A percentile compares a stretch with the other conserved stretches of the same genome.
Evolutionary conservation across 1,140 invertebrate genomes (phyloP).

Genomic region (Triops cancriformis): DNA sequence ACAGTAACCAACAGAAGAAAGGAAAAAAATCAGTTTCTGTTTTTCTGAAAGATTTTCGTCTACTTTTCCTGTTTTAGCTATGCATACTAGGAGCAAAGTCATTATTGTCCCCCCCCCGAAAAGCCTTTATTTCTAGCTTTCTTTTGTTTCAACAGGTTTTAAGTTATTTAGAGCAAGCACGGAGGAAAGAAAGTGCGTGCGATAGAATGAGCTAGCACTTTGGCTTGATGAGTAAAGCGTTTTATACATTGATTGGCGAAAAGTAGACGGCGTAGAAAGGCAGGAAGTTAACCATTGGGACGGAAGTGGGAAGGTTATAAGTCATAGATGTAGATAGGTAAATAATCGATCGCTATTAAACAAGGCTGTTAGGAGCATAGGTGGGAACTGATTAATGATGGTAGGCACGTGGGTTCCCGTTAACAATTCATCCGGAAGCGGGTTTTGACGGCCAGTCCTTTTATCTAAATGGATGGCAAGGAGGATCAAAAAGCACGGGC

Average conservation of each 20-base stretch:
- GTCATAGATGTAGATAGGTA: not conserved
- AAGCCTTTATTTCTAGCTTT: not conserved
- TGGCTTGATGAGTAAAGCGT: not conserved
- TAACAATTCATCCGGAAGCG: not conserved
- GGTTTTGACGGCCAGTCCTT: not conserved
- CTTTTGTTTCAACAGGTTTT: not conserved
- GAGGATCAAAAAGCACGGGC: not conserved
- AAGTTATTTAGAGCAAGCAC: not conserved
- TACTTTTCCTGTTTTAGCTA: not conserved
- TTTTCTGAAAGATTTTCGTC: not conserved
- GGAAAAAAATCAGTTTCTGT: not conserved
- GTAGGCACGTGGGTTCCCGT: not conserved
- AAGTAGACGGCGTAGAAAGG: not conserved
- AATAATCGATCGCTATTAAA: slow-evolving; percentile 7
- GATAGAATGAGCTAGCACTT: not conserved
- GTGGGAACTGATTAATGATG: slow-evolving; percentile 6
- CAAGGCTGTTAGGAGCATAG: not conserved
- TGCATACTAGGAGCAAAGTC: not conserved
- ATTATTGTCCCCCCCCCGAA: not conserved
- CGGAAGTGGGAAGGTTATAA: not conserved
- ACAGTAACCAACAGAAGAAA: too few species aligned
- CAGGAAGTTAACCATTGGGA: not conserved
- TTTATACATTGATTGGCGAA: not conserved
- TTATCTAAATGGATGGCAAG: not conserved
- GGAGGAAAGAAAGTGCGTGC: not conserved